phyloP scores from a whole-genome alignment of 2,797 vertebrate species.

The Xiphorhynchus erythropygius region DNA sequence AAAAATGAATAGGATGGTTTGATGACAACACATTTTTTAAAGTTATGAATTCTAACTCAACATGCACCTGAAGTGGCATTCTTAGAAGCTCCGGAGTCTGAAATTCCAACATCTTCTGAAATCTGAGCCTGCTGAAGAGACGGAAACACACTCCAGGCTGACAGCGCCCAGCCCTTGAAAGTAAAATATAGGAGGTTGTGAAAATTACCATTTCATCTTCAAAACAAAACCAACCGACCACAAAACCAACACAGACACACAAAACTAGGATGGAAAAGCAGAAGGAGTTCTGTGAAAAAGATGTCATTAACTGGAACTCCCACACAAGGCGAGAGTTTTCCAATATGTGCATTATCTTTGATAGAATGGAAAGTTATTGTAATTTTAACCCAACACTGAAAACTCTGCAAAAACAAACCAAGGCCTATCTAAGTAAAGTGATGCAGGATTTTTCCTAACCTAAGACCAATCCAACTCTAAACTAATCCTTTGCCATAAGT shows the following conservation, averaged over 20 bases:
- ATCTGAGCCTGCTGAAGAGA: conserved; percentile 89
- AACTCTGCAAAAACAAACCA: not conserved
- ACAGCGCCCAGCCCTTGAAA: conserved; percentile 89
- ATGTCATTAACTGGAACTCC: not conserved
- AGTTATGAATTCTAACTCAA: not conserved
- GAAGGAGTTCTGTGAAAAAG: not conserved
- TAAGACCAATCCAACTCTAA: not conserved
- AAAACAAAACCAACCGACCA: not conserved
- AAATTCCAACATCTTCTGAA: conserved; percentile 92
- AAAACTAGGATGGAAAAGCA: not conserved
- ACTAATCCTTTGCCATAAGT: not conserved
- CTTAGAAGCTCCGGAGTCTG: conserved; percentile 91
- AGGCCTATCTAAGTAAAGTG: not conserved
- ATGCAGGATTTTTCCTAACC: not conserved
- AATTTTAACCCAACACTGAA: not conserved
- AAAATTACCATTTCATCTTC: not conserved
- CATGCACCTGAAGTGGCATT: conserved; percentile 91
- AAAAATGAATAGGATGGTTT: not conserved
- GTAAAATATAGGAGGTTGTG: conserved; percentile 12
- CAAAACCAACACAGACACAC: not conserved
- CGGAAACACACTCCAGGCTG: conserved; percentile 90
- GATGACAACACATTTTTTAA: not conserved
- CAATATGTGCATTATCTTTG: not conserved
- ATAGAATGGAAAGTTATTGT: not conserved
- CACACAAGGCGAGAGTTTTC: not conserved